Conservation (phyloP, 2,888 invertebrate species). For the Arge pagana region DNA sequence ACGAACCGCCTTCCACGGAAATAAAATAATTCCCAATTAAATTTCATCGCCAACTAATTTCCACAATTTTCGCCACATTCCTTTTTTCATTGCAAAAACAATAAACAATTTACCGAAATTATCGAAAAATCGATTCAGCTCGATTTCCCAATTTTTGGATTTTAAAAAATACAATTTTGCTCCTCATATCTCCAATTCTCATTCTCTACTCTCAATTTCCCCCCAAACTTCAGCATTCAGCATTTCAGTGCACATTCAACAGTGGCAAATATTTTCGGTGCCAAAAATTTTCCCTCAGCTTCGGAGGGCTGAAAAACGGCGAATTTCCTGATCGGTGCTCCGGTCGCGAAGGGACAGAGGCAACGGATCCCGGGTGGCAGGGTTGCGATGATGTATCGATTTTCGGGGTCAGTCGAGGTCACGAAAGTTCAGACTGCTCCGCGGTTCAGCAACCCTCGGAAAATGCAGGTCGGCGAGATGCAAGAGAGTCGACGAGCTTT, state of each 20-base stretch:
- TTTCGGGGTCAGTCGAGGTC: slow-evolving; percentile 53
- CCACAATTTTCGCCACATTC: no score
- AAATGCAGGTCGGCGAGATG: slow-evolving; percentile 20
- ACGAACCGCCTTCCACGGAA: no score
- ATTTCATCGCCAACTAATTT: no score
- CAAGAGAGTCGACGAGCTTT: neutral
- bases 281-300: neutral
- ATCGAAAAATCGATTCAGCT: no score
- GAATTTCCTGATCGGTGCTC: slow-evolving; percentile 29
- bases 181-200: neutral
- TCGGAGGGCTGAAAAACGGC: neutral
- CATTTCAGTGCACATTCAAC: neutral
- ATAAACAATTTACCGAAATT: no score
- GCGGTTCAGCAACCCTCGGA: slow-evolving; percentile 43
- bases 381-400: slow-evolving; percentile 55
- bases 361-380: slow-evolving; percentile 36
- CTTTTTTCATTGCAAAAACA: no score
- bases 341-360: slow-evolving; percentile 23
- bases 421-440: slow-evolving; percentile 53
- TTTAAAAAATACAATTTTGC: no score
- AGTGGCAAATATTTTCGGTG: neutral
- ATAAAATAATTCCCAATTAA: no score
- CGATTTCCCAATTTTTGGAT: no score
- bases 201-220: neutral
- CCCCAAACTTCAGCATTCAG: neutral